Conservation (phyloP, 2,113 vertebrate species). For the Gymnogyps californianus region DNA sequence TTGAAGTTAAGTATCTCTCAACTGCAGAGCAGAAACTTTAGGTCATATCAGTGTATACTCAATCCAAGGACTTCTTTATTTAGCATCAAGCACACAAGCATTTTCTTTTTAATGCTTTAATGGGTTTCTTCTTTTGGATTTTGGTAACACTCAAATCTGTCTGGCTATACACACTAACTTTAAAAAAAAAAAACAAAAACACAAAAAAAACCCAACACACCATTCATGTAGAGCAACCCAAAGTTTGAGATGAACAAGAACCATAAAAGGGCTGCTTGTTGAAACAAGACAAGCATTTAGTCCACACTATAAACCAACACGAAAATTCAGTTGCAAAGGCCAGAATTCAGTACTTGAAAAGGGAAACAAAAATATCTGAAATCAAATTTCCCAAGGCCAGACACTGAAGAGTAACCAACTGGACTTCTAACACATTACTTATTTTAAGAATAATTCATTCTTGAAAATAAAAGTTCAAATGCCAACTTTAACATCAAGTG, state of each 20-base stretch:
- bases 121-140: not conserved
- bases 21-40: not conserved
- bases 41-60: not conserved
- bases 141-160: not conserved
- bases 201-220: not conserved
- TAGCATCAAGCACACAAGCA: not conserved
- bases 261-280: not conserved
- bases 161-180: not conserved
- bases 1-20: not conserved
- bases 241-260: not conserved
- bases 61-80: constrained; percentile 2
- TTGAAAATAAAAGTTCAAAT: not conserved
- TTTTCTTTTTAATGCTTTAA: not conserved
- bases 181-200: not conserved
- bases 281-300: not conserved
- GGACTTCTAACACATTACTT: not conserved
- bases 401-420: not conserved
- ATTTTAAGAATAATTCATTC: not conserved
- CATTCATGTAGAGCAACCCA: not conserved
- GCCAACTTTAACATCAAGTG: not conserved
- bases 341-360: not conserved
- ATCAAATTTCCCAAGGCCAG: not conserved
- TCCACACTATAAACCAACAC: not conserved
- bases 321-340: not conserved
- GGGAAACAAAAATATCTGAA: not conserved